Evolutionary conservation across 2,797 vertebrate species (phyloP), one percentile per base, ranked within the genome.

Genomic region (Tolypeutes matacus): DNA sequence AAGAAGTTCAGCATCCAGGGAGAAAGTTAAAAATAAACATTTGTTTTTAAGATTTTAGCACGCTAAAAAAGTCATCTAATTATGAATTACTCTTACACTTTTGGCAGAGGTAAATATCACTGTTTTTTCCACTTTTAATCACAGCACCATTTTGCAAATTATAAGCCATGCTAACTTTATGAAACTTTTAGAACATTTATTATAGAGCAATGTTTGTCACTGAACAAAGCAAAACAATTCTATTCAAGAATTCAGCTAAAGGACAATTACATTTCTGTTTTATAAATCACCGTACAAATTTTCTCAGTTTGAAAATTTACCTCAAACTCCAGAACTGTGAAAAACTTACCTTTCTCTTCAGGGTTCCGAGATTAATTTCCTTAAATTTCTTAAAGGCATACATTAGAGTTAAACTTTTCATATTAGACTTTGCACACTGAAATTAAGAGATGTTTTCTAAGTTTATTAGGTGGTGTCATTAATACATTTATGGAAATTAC

Each of bases 271-370:
- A 72, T 58, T 67, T 80, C 23, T 12, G 49, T 56, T 86, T 65
- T 81, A n/a, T 29, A 75, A 89, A 46, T 29, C 39, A 82, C 8
- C 56, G 15, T 36, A 81, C 0, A 64, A 53, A 1, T 58, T 70
- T 88, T 49, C n/a, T 90, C 31, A 81, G 72, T 42, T 39, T 81
- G 58, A 85, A 93, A 86, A 89, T 51, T 75, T 80, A 91, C 39
- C 67, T 81, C 53, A 69, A 85, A 64, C 46, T 92, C 23, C 27
- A 81, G 0, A 84, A 72, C 18, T n/a, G 14, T 46, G 7, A 27
- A 84, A 86, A 10, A 51, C 95, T 96, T 91, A 97, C 95, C 95
- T 95, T 76, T 95, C 39, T 81, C 81, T 21, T 84, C 78, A 92
- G 67, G 21, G 5, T 56, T 94, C 77, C 77, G 65, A 46, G 36